Conservation (phyloP, 2,797 vertebrate genomes). For the Characodon lateralis region DNA sequence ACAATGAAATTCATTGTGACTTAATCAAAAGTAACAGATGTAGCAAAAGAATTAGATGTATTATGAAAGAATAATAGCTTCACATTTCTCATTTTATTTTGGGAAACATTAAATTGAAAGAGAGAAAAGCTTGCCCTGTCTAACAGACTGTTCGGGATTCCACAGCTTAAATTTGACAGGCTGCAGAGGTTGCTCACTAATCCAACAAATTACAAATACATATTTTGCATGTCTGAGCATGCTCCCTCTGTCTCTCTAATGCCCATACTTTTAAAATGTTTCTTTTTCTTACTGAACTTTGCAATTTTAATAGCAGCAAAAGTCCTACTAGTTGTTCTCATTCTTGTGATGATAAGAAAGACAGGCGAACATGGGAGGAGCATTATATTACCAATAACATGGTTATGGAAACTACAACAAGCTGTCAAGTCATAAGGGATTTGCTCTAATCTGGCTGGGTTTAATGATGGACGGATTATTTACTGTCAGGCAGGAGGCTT, state of each 20-base stretch:
- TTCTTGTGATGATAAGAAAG: constrained; percentile 26
- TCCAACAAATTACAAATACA: constrained; percentile 66
- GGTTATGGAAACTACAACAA: constrained; percentile 77
- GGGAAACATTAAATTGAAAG: constrained; percentile 18
- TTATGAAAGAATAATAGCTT: constrained; percentile 61
- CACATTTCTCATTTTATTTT: constrained; percentile 57
- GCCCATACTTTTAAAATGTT: not conserved
- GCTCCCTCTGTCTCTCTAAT: not conserved
- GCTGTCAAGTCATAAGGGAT: constrained; percentile 74
- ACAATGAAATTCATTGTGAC: not conserved
- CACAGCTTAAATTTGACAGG: constrained; percentile 61
- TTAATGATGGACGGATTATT: constrained; percentile 80
- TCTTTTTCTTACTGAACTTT: not conserved
- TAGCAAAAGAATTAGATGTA: constrained; percentile 10
- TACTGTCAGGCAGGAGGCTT: constrained; percentile 74
- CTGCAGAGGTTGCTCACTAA: constrained; percentile 61
- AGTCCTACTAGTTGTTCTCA: constrained; percentile 34
- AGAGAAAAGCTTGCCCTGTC: constrained; percentile 56
- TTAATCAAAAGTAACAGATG: not conserved
- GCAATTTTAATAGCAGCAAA: not conserved
- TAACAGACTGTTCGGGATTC: constrained; percentile 69
- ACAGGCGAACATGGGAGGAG: constrained; percentile 28
- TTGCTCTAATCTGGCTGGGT: constrained; percentile 78
- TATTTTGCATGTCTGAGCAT: constrained; percentile 41
- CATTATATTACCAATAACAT: constrained; percentile 71